Conservation (phyloP, 2,113 vertebrate species). For the Albula goreensis region DNA sequence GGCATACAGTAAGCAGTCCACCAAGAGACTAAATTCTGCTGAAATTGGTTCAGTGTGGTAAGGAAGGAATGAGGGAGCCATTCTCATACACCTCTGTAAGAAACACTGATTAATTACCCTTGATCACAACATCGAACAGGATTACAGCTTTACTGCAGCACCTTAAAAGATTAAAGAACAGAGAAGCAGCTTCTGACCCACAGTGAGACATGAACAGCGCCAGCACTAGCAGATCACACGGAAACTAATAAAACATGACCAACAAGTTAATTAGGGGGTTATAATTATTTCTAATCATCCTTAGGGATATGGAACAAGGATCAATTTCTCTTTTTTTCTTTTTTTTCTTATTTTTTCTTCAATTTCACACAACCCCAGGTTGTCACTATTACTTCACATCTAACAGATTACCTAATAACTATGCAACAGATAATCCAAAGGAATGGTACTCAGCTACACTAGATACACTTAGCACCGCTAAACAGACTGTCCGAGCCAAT, state of each 20-base stretch:
- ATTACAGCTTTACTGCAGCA: not conserved
- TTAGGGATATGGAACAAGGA: not conserved
- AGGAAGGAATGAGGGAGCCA: too few species aligned
- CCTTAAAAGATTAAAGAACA: not conserved
- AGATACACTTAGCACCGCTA: too few species aligned
- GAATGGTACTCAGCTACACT: too few species aligned
- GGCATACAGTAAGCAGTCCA: too few species aligned
- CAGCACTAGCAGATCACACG: slow-evolving; percentile 16
- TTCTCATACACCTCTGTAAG: not conserved
- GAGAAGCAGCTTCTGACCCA: not conserved
- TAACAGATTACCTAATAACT: too few species aligned
- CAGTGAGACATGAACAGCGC: slow-evolving; percentile 4
- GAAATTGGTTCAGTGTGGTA: too few species aligned
- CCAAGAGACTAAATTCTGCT: too few species aligned
- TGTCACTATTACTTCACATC: slow-evolving; percentile 1
- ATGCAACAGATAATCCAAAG: too few species aligned
- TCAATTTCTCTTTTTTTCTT: not conserved
- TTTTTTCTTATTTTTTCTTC: too few species aligned
- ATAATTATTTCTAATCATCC: slow-evolving; percentile 12
- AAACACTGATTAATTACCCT: not conserved
- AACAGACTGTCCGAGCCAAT: too few species aligned
- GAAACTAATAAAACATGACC: slow-evolving; percentile 10
- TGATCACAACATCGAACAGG: not conserved
- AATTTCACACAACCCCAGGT: not conserved
- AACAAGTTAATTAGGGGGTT: not conserved